These are phyloP conservation scores for Hololepta plana DNA, from an alignment of 2,888 invertebrate species.

Conservation along the genomic window DNA sequence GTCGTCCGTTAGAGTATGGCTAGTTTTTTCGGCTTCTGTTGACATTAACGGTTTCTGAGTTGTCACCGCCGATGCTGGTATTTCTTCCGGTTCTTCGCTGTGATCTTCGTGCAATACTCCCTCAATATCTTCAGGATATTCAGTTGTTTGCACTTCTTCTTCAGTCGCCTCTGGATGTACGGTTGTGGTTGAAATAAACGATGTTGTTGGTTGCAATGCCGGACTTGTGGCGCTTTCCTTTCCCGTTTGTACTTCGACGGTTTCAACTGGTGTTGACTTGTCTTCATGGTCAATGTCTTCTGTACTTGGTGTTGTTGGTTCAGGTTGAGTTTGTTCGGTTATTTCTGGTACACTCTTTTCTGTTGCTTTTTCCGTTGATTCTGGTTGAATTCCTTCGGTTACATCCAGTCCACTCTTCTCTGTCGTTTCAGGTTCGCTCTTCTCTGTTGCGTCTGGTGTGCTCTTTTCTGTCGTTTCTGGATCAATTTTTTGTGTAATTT, in stretches of 20 bases:
- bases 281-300: neutral
- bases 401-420: neutral
- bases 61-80: too few species aligned
- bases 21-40: too few species aligned
- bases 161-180: too few species aligned
- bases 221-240: neutral
- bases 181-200: too few species aligned
- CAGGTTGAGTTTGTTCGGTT: neutral
- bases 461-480: neutral
- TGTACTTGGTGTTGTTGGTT: too few species aligned
- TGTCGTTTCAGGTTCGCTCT: neutral
- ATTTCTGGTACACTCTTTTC: conserved; percentile 1
- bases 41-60: too few species aligned
- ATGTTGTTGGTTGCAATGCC: neutral
- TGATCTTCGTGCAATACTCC: too few species aligned
- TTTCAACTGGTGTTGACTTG: too few species aligned
- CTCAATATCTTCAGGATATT: conserved; percentile 7
- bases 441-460: too few species aligned
- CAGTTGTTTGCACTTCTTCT: conserved; percentile 8
- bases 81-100: neutral
- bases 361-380: conserved; percentile 1
- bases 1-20: too few species aligned
- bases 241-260: conserved; percentile 2
- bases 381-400: neutral
- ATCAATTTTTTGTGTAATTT: conserved; percentile 5